Evolutionary conservation across 2,797 vertebrate species (phyloP).

Genomic region (Peromyscus attwateri): DNA sequence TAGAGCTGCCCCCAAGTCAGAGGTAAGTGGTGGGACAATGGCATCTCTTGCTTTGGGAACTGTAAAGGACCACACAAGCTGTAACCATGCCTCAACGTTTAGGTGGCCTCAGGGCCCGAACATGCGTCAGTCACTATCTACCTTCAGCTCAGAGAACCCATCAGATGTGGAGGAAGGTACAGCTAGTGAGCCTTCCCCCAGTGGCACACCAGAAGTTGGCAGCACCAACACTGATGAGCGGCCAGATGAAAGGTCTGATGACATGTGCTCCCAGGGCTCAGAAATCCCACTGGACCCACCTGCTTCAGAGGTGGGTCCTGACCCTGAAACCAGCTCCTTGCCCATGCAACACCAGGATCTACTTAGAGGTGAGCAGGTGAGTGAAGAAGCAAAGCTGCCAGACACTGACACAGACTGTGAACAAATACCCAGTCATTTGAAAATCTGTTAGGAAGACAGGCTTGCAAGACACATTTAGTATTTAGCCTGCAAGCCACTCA

Average conservation of each 20-base stretch:
- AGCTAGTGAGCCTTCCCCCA: constrained; percentile 96
- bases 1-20: constrained; percentile 94
- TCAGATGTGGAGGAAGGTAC: constrained; percentile 97
- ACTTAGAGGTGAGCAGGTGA: constrained; percentile 81
- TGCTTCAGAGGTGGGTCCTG: constrained; percentile 91
- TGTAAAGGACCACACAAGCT: not conserved
- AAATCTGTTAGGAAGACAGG: not conserved
- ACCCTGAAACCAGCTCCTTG: constrained; percentile 91
- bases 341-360: constrained; percentile 90
- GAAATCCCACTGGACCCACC: constrained; percentile 94
- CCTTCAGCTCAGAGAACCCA: constrained; percentile 97
- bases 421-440: not conserved
- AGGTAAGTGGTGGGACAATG: constrained; percentile 87
- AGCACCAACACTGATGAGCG: constrained; percentile 98
- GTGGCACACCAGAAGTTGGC: constrained; percentile 96
- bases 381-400: not conserved
- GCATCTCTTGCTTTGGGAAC: not conserved
- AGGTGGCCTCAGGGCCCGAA: constrained; percentile 94
- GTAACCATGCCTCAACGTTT: not conserved
- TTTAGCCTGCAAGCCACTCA: not conserved
- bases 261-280: constrained; percentile 95
- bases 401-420: not conserved
- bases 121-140: constrained; percentile 96
- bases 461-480: not conserved
- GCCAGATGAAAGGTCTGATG: constrained; percentile 94